Evolutionary conservation across 2,888 invertebrate species (phyloP).

Genomic region (Amphiduros pacificus): DNA sequence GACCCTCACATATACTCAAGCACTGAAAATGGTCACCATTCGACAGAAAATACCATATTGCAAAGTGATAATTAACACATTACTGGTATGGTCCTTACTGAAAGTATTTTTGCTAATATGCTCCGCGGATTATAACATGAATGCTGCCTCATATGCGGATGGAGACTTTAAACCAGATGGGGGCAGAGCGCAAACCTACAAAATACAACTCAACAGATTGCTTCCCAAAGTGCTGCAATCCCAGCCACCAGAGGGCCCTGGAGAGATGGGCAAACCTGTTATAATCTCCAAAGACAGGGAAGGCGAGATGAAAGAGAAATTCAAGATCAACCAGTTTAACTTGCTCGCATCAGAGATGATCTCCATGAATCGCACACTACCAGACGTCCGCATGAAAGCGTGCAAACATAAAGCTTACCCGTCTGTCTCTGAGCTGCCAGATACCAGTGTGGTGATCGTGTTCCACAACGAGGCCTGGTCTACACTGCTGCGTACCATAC

Average conservation of each 20-base stretch:
- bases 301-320: conserved; percentile 87
- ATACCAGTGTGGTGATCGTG: conserved; percentile 89
- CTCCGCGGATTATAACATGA: conserved; percentile 76
- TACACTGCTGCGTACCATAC: conserved; percentile 90
- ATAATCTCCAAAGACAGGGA: conserved; percentile 84
- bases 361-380: conserved; percentile 89
- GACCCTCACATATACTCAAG: too few species aligned
- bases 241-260: conserved; percentile 69
- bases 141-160: conserved; percentile 15
- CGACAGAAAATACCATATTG: conserved; percentile 63
- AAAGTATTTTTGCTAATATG: conserved; percentile 89
- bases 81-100: conserved; percentile 90
- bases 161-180: not conserved
- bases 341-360: conserved; percentile 96
- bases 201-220: conserved; percentile 4
- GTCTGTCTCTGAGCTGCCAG: conserved; percentile 67
- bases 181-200: not conserved
- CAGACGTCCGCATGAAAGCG: conserved; percentile 90
- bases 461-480: conserved; percentile 99
- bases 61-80: conserved; percentile 88
- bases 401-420: conserved; percentile 65
- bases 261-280: conserved; percentile 91
- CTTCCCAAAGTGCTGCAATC: conserved; percentile 14
- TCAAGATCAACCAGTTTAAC: conserved; percentile 98
- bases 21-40: conserved; percentile 27